phyloP scores from a whole-genome alignment of 2,797 vertebrate genomes.

The Alauda arvensis region DNA sequence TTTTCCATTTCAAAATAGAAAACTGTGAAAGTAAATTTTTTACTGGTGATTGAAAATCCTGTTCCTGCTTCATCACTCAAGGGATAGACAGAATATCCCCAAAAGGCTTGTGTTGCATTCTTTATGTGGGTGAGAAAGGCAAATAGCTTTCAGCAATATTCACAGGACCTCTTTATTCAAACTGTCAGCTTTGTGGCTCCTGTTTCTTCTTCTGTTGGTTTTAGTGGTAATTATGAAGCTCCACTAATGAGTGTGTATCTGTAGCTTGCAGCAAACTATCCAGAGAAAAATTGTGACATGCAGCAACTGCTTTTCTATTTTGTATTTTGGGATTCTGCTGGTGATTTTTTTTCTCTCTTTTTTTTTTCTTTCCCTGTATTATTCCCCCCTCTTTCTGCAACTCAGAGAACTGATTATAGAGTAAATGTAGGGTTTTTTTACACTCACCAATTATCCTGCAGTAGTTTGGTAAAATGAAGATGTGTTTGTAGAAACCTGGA shows the following conservation, averaged over 20 bases:
- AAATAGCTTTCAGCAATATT: neutral
- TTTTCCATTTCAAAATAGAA: neutral
- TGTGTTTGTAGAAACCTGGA: neutral
- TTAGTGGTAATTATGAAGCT: conserved; percentile 11
- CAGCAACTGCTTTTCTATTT: neutral
- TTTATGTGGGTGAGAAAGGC: conserved; percentile 29
- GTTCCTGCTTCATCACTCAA: neutral
- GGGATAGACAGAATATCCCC: neutral
- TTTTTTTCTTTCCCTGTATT: rapidly evolving
- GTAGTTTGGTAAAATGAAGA: neutral
- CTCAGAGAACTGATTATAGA: neutral
- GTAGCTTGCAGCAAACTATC: neutral
- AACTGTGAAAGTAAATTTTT: neutral
- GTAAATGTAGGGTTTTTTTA: neutral
- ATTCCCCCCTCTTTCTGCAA: neutral
- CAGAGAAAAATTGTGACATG: neutral
- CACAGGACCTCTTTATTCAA: neutral
- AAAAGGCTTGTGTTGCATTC: neutral
- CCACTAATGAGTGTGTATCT: neutral
- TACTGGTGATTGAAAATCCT: neutral
- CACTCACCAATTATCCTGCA: neutral
- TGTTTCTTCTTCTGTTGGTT: neutral
- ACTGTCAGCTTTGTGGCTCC: neutral
- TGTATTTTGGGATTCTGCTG: neutral
- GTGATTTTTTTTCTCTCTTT: neutral